phyloP scores from a whole-genome alignment of 2,888 invertebrate species.

The Cremastobaeus sp. region DNA sequence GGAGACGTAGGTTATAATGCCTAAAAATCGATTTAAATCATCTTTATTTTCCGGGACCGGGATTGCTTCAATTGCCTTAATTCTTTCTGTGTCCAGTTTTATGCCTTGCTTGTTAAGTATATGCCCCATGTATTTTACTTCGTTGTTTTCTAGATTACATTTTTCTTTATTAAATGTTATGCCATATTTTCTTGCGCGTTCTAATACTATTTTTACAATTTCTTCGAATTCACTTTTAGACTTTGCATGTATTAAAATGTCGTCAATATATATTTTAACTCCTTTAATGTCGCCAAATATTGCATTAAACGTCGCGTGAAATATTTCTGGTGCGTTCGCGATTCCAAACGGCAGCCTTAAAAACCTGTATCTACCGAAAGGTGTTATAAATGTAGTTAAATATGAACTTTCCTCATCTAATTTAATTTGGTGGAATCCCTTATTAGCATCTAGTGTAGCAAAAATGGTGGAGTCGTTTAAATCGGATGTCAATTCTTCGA shows the following conservation, averaged over 20 bases:
- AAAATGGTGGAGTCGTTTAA: slow-evolving; percentile 45
- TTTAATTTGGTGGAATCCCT: slow-evolving; percentile 56
- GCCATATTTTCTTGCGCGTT: slow-evolving; percentile 53
- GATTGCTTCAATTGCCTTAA: slow-evolving; percentile 53
- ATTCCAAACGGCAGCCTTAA: slow-evolving; percentile 67
- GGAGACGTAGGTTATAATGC: slow-evolving; percentile 65
- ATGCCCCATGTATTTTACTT: slow-evolving; percentile 50
- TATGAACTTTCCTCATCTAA: slow-evolving; percentile 54
- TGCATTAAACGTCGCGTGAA: slow-evolving; percentile 61
- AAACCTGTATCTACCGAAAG: slow-evolving; percentile 67
- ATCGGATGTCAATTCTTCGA: slow-evolving; percentile 58
- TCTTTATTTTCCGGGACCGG: slow-evolving; percentile 24
- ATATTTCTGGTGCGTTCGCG: slow-evolving; percentile 65
- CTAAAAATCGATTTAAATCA: slow-evolving; percentile 49
- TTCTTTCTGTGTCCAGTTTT: slow-evolving; percentile 34
- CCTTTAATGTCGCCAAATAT: slow-evolving; percentile 63
- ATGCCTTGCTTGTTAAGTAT: slow-evolving; percentile 36
- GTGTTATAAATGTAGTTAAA: slow-evolving; percentile 65
- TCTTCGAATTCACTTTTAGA: slow-evolving; percentile 17
- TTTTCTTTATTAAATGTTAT: slow-evolving; percentile 53
- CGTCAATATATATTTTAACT: slow-evolving; percentile 66
- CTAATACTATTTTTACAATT: slow-evolving; percentile 30
- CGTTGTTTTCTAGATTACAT: slow-evolving; percentile 32
- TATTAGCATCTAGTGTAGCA: slow-evolving; percentile 61
- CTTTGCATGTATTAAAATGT: slow-evolving; percentile 54